Evolutionary conservation across 1,140 invertebrate species (phyloP), one percentile per base, ranked within the genome.

Genomic region (Papilio glaucus): DNA sequence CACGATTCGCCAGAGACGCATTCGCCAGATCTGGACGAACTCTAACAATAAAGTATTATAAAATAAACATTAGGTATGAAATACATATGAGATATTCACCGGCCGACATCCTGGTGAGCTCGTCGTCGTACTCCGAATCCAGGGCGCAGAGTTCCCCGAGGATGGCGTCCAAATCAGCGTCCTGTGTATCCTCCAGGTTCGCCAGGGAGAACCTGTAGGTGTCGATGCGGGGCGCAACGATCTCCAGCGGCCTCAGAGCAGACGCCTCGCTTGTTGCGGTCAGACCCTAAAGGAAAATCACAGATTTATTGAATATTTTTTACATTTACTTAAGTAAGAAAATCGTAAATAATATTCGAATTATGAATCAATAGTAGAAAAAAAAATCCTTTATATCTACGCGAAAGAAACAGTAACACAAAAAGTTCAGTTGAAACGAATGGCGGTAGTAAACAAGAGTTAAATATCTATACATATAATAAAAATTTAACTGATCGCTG

Each of bases 111-210:
- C 89, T 87, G 1, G 87, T 88, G 73, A 95, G 95, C 86, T 95
- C 95, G 75, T 94, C 94, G 77, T 97, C 96, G 87, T 96, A 97
- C 81, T 96, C 96, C 49, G 95, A 95, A 87, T 98, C 98, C 67
- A 99, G 94, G 38, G 98, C 97, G 89, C 97, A 98, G 37, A 99
- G 93, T 92, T 99, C 98, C 29, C 97, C 98, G 26, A 99, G 94
- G 80, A 99, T 99, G 53, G 98, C 98, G 91, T 99, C 98, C 84
- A 99, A 94, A 92, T 99, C 98, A 29, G 98, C 97, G 93, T 99
- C 98, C 89, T 98, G 97, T 15, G 97, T 97, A 91, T 99, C 98
- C 94, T 98, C 97, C 13, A 98, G 94, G 92, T 98, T 98, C 3
- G 97, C 97, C 97, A 98, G 98, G 29, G 97, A 98, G 88, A 98